phyloP scores from a whole-genome alignment of 2,113 vertebrate genomes.

The Hyperopisus bebe region DNA sequence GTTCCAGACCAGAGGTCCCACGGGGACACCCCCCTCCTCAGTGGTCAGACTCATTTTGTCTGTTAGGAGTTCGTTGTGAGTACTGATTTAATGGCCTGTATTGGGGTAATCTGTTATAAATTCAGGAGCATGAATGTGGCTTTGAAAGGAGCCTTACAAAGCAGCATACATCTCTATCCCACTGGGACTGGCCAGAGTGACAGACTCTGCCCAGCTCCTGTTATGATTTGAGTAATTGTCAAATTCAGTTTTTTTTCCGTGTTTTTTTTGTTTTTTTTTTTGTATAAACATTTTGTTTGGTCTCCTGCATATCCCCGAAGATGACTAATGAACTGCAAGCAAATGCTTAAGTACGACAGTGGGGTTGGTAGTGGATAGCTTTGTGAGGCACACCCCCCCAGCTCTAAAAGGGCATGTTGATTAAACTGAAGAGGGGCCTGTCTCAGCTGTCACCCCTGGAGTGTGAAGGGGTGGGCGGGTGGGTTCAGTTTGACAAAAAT shows the following conservation, averaged over 20 bases:
- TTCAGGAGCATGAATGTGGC: background rate
- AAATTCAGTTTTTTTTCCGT: background rate
- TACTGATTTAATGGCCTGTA: background rate
- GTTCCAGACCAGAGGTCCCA: background rate
- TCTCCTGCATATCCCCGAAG: background rate
- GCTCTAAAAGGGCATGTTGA: conserved; percentile 34
- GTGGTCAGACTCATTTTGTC: background rate
- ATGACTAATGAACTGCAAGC: background rate
- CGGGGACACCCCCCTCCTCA: background rate
- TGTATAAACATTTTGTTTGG: background rate
- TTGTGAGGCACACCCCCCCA: background rate
- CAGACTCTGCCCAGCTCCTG: background rate
- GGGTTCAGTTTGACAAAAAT: background rate
- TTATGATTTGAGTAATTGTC: background rate
- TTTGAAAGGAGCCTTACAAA: background rate
- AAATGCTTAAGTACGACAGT: background rate
- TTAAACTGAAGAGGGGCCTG: conserved; percentile 19
- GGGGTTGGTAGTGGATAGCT: background rate
- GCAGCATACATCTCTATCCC: background rate
- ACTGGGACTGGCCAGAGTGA: background rate
- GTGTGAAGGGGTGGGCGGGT: background rate
- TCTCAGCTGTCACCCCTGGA: conserved; percentile 14
- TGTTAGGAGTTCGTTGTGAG: background rate
- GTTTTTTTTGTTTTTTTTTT: background rate
- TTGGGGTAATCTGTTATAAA: background rate